Evolutionary conservation across 2,113 vertebrate genomes (phyloP).

Genomic region (Malurus alboscapulatus): DNA sequence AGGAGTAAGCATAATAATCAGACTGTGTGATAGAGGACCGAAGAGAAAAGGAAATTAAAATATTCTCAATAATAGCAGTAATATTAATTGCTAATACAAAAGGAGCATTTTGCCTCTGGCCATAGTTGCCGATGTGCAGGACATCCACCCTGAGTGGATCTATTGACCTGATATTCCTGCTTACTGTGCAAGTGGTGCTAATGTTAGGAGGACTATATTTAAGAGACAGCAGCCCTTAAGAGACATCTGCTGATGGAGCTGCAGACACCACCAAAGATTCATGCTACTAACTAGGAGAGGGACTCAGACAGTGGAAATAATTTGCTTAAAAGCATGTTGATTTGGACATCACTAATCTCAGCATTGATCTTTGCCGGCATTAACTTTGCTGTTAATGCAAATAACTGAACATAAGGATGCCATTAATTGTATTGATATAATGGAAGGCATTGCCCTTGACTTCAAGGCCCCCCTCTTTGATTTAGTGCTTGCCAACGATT

Average conservation of each 20-base stretch:
- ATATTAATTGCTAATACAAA: neutral
- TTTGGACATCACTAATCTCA: constrained; percentile 54
- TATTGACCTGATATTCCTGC: constrained; percentile 37
- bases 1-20: neutral
- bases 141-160: neutral
- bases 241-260: constrained; percentile 23
- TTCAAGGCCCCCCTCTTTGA: constrained; percentile 15
- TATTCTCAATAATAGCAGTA: neutral
- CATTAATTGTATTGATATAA: constrained; percentile 68
- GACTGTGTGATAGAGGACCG: neutral
- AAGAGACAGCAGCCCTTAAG: constrained; percentile 7
- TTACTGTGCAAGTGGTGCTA: constrained; percentile 22
- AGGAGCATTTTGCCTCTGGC: neutral
- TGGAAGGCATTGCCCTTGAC: constrained; percentile 49
- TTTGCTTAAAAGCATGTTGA: constrained; percentile 72
- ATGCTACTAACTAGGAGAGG: constrained; percentile 24
- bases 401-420: constrained; percentile 56
- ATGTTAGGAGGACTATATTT: constrained; percentile 2
- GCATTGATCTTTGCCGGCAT: constrained; percentile 59
- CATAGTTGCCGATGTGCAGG: neutral
- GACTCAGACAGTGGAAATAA: constrained; percentile 50
- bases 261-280: constrained; percentile 46
- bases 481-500: constrained; percentile 10
- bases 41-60: neutral
- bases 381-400: constrained; percentile 65